Percentiles rank a stretch among this genome's conserved stretches.
These are phyloP conservation scores for Orthonevra nobilis DNA, from an alignment of 2,888 invertebrate genomes.

Conservation along the genomic window DNA sequence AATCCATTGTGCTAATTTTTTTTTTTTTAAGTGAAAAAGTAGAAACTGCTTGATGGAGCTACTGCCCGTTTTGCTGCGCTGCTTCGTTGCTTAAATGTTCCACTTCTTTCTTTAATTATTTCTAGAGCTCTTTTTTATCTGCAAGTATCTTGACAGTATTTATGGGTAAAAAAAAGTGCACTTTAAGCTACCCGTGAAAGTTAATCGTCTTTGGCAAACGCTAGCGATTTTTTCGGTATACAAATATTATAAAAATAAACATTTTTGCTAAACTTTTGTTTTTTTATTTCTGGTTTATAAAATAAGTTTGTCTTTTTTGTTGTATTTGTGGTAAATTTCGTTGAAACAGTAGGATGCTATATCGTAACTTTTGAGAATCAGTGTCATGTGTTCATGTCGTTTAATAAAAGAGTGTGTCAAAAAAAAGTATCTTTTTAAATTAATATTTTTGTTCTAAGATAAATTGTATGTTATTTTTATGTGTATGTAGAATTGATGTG, in stretches of 20 bases:
- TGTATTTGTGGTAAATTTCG: no score
- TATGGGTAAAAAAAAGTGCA: slow-evolving; percentile 28
- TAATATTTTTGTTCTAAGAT: background rate
- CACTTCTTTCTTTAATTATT: background rate
- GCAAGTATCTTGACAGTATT: slow-evolving; percentile 6
- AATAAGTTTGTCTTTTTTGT: slow-evolving; percentile 4
- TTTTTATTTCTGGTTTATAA: slow-evolving; percentile 9
- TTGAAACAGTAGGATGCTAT: slow-evolving; percentile 15
- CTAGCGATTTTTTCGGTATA: slow-evolving; percentile 18
- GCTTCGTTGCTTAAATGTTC: slow-evolving; percentile 26
- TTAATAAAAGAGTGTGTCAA: slow-evolving; percentile 53
- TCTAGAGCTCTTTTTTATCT: background rate
- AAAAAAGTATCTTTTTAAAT: background rate
- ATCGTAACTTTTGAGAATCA: slow-evolving; percentile 15
- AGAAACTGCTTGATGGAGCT: background rate
- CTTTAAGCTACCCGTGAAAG: no score
- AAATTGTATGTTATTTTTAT: slow-evolving; percentile 19
- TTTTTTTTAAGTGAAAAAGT: slow-evolving; percentile 11
- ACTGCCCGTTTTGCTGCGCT: slow-evolving; percentile 5
- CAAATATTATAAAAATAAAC: background rate
- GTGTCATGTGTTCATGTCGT: slow-evolving; percentile 47
- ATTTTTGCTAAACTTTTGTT: no score
- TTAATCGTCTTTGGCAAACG: slow-evolving; percentile 12
- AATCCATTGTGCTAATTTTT: no score
- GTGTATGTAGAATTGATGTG: slow-evolving; percentile 19